Base-by-base conservation (phyloP, 2,888 invertebrate species). In the Macrophya annulata region DNA sequence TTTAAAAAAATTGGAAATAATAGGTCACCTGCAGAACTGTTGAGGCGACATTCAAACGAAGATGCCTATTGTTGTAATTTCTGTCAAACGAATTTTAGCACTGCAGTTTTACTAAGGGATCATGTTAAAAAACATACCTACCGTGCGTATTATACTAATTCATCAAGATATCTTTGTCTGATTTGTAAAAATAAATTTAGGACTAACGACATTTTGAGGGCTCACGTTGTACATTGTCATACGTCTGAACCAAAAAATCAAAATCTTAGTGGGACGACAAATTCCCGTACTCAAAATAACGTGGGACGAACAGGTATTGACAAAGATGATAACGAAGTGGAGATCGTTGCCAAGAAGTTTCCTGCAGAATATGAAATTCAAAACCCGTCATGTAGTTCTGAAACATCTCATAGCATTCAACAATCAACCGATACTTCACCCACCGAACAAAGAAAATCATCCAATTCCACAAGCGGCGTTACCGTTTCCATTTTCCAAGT, bases 171-270 rank as follows among this genome's bases (percentile, higher is more conserved):
- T 25, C 81, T 81, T 43, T 81, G 81, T 15, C 25, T 81, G 43
- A 81, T 81, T 43, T 81, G 81, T 62, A 81, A 81, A 62, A 21
- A 45, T 31, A 81, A 59, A 43, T 81, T 81, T 21, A 62, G 81
- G n/a, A 81, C 81, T 15, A 81, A 62, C 21, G 81, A 81, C 15
- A 6, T 81, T 62, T 40, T 81, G 59, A 81, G 81, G 25, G 81
- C 81, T n/a, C 81, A 81, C 9, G 81, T 81, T 43, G 59, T 62
- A 81, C 37, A 81, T 81, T 81, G 31, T 12, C 81, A 81, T 62
- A 79, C 79, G 21, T 59, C 51, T n/a, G 59, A 79, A 40, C 40
- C 4, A 17, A 40, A 79, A 40, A 17, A 79, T n/a, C 48, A 40
- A n/a, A 21, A n/a, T 62, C n/a, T 21, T 6, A 31, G n/a, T 48